Evolutionary conservation across 2,888 invertebrate species (phyloP).

Genomic region (Morpho helenor): DNA sequence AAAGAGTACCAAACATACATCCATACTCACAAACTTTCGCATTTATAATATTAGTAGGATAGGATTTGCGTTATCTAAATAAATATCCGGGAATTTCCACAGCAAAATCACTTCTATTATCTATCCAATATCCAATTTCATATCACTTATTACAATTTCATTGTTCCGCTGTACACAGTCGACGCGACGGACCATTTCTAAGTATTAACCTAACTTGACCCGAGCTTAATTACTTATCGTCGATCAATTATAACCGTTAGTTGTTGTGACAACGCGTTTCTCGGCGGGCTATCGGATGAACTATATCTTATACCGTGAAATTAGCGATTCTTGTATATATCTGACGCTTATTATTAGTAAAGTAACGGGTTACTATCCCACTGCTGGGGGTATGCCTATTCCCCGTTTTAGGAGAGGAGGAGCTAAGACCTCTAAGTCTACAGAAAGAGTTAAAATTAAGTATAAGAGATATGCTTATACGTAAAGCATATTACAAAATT

Average conservation of each 20-base stretch:
- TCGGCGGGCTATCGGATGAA: slow-evolving; percentile 8
- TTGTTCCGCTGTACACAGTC: slow-evolving; percentile 18
- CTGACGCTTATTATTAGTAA: no score
- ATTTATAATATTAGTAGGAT: no score
- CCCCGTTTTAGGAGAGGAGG: no score
- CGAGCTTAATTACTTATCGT: slow-evolving; percentile 26
- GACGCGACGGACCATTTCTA: slow-evolving; percentile 20
- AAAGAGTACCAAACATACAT: no score
- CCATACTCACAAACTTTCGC: no score
- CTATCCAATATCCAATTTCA: slow-evolving; percentile 9
- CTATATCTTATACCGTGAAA: neutral
- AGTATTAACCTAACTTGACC: slow-evolving; percentile 27
- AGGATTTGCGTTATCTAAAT: slow-evolving; percentile 2
- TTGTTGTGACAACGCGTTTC: slow-evolving; percentile 17
- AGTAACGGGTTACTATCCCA: no score
- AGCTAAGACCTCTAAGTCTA: no score
- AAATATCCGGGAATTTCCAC: slow-evolving; percentile 10
- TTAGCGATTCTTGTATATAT: no score
- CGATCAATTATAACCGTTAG: slow-evolving; percentile 22
- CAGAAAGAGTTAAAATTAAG: no score
- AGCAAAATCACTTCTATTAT: slow-evolving; percentile 4
- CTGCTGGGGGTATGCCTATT: no score
- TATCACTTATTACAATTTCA: slow-evolving; percentile 13
- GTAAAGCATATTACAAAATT: no score
- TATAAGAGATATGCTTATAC: no score